Conservation (phyloP, 2,888 invertebrate species). For the Stegana nigrithorax region DNA sequence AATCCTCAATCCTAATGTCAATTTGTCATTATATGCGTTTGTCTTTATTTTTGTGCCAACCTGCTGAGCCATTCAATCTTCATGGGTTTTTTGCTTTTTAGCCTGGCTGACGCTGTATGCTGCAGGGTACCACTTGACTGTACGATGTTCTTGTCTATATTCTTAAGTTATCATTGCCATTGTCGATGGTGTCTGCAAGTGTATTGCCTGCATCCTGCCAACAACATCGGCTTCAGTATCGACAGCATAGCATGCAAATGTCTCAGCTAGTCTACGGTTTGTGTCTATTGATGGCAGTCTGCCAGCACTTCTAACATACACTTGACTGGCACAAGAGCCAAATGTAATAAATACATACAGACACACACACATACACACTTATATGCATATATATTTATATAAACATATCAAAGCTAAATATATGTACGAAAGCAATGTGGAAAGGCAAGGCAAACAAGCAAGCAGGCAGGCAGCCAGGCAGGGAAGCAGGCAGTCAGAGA, state of each 20-base stretch:
- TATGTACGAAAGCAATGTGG: neutral
- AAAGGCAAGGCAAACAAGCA: neutral
- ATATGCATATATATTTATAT: neutral
- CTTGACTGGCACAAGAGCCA: neutral
- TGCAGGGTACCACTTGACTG: neutral
- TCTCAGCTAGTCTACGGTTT: too few species aligned
- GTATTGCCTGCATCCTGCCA: neutral
- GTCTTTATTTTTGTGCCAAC: neutral
- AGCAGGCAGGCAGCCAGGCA: too few species aligned
- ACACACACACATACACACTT: neutral
- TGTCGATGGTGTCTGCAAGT: too few species aligned
- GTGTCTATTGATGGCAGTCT: neutral
- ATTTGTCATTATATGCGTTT: slow-evolving; percentile 25
- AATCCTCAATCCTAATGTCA: slow-evolving; percentile 20
- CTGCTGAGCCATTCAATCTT: neutral
- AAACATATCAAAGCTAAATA: neutral
- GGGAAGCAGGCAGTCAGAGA: too few species aligned
- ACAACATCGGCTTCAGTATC: too few species aligned
- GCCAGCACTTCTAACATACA: neutral
- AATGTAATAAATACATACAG: neutral
- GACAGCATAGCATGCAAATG: slow-evolving; percentile 4
- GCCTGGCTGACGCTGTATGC: neutral
- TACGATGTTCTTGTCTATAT: neutral
- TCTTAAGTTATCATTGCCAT: neutral
- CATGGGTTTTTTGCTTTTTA: neutral